A percentile compares a stretch with the other conserved stretches of the same genome.
phyloP scores from a whole-genome alignment of 2,888 invertebrate species.

The Cheiracanthium punctorium region DNA sequence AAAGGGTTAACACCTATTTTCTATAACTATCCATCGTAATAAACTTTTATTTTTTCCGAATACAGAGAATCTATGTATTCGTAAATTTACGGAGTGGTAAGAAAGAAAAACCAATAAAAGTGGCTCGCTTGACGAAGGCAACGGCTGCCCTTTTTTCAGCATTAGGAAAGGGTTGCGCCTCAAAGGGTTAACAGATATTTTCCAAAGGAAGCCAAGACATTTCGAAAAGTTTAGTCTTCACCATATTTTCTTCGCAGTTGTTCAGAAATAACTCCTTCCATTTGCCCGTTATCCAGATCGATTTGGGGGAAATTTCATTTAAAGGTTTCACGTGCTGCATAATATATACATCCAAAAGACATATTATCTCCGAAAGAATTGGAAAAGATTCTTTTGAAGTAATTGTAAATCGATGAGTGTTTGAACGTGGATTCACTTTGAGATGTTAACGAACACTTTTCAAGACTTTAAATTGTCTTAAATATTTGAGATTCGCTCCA shows the following conservation, averaged over 20 bases:
- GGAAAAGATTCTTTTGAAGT: not conserved
- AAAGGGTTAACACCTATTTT: too few species aligned
- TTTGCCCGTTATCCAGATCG: not conserved
- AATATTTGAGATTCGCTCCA: not conserved
- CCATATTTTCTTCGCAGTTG: not conserved
- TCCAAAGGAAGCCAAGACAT: not conserved
- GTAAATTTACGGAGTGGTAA: too few species aligned
- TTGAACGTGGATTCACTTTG: not conserved
- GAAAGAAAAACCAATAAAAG: too few species aligned
- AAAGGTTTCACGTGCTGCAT: not conserved
- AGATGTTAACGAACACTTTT: not conserved
- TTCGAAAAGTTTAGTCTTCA: too few species aligned
- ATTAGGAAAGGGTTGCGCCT: too few species aligned
- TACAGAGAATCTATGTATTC: too few species aligned
- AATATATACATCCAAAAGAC: not conserved
- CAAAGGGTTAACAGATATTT: not conserved
- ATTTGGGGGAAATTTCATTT: not conserved
- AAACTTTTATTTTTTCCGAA: too few species aligned
- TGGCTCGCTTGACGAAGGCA: too few species aligned
- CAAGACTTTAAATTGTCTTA: not conserved
- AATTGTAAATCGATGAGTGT: not conserved
- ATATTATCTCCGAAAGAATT: not conserved
- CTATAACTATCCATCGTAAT: too few species aligned
- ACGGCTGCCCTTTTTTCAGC: too few species aligned
- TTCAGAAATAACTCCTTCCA: not conserved